Percentiles rank a stretch among this genome's conserved stretches.
phyloP scores from a whole-genome alignment of 2,888 invertebrate species.

The Digitonthophagus gazella region DNA sequence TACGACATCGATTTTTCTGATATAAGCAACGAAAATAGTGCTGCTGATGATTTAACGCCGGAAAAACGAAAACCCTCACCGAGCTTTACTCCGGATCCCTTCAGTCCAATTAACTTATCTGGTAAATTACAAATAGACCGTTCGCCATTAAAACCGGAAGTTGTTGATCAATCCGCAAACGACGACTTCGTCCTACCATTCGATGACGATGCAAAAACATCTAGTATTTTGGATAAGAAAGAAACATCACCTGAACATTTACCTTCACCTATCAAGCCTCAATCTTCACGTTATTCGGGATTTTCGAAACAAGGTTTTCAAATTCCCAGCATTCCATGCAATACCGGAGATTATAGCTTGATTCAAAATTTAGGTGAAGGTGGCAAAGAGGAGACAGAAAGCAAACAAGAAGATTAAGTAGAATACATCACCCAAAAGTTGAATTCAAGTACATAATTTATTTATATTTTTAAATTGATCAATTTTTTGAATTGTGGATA shows the following conservation, averaged over 20 bases:
- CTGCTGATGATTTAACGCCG: constrained; percentile 57
- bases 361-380: constrained; percentile 26
- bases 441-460: background rate
- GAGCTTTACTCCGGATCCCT: constrained; percentile 53
- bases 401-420: background rate
- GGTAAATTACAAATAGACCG: constrained; percentile 41
- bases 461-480: background rate
- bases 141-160: constrained; percentile 44
- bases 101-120: constrained; percentile 55
- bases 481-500: background rate
- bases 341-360: constrained; percentile 58
- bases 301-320: constrained; percentile 61
- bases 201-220: constrained; percentile 9
- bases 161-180: constrained; percentile 17
- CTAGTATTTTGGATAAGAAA: constrained; percentile 15
- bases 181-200: constrained; percentile 30
- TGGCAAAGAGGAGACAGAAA: constrained; percentile 6
- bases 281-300: constrained; percentile 56
- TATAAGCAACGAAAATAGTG: constrained; percentile 69
- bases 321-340: constrained; percentile 66
- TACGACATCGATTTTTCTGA: constrained; percentile 77
- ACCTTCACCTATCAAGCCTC: constrained; percentile 30
- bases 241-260: constrained; percentile 12
- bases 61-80: constrained; percentile 42
- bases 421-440: background rate